phyloP scores from a whole-genome alignment of 1,140 invertebrate species.

The Aporrectodea caliginosa region DNA sequence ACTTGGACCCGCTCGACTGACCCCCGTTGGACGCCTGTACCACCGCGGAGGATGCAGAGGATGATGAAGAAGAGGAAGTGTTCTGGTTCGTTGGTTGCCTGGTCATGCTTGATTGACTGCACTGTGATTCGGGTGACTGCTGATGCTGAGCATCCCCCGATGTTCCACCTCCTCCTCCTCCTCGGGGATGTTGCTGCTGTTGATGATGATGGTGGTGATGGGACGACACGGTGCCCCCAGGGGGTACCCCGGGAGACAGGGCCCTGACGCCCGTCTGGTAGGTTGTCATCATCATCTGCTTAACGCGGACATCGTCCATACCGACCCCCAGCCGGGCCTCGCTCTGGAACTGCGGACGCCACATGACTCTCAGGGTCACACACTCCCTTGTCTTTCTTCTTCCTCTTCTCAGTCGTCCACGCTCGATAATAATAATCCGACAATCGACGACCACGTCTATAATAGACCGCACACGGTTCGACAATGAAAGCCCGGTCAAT shows the following conservation, averaged over 20 bases:
- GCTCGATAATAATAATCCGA: not conserved
- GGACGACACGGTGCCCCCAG: not conserved
- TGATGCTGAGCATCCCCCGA: no score
- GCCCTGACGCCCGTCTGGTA: no score
- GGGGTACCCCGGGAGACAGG: not conserved
- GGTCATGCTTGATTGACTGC: not conserved
- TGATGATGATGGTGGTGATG: not conserved
- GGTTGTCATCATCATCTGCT: not conserved
- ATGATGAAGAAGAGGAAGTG: not conserved
- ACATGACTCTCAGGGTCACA: constrained; percentile 2
- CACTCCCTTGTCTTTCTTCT: no score
- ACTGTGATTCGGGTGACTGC: not conserved
- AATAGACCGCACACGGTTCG: not conserved
- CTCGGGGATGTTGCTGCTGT: not conserved
- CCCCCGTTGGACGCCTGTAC: not conserved
- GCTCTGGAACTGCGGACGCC: not conserved
- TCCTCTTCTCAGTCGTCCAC: not conserved
- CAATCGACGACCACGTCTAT: not conserved
- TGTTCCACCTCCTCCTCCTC: no score
- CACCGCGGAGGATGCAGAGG: not conserved
- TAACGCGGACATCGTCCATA: not conserved
- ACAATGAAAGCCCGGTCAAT: not conserved
- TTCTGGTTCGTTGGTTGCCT: not conserved
- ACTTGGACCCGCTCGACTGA: not conserved
- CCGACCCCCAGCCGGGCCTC: not conserved